A percentile compares a stretch with the other conserved stretches of the same genome.
Evolutionary conservation across 1,140 invertebrate genomes (phyloP).

Genomic region (Thereuonema tuberculata): DNA sequence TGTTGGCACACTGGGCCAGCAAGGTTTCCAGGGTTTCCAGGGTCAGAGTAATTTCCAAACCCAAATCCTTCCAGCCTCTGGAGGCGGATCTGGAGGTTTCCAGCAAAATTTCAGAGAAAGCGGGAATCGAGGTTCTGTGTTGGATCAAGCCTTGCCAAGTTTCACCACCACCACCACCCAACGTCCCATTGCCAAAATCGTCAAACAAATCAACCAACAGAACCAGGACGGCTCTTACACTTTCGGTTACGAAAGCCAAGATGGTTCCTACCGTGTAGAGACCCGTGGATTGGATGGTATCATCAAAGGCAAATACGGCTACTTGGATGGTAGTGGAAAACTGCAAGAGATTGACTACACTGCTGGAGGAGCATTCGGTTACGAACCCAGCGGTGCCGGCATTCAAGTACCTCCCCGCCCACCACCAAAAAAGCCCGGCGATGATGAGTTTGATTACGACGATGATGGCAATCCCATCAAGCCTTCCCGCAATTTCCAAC

Average conservation of each 20-base stretch:
- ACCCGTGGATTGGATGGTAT: conserved; percentile 62
- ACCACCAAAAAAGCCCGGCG: conserved; percentile 2
- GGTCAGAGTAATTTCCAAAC: too few species aligned
- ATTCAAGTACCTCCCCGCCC: conserved; percentile 66
- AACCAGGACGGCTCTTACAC: conserved; percentile 74
- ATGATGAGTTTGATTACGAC: conserved; percentile 1
- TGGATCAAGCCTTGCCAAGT: background rate
- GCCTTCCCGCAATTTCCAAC: background rate
- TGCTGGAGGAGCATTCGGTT: conserved; percentile 50
- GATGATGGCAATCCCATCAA: conserved; percentile 3
- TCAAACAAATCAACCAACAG: conserved; percentile 63
- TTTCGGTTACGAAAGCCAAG: conserved; percentile 67
- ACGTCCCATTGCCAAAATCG: conserved; percentile 45
- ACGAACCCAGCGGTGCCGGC: conserved; percentile 56
- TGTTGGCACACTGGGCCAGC: too few species aligned
- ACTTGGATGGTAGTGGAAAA: conserved; percentile 60
- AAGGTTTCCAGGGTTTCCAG: too few species aligned
- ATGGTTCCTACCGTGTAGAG: conserved; percentile 42
- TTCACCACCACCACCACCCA: conserved; percentile 8
- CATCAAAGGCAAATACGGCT: conserved; percentile 74
- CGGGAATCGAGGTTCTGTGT: too few species aligned
- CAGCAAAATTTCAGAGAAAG: too few species aligned
- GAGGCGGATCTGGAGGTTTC: too few species aligned
- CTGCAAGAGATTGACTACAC: conserved; percentile 75
- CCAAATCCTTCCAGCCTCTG: too few species aligned